Evolutionary conservation across 2,113 vertebrate genomes (phyloP).

Genomic region (Elaphurus davidianus): DNA sequence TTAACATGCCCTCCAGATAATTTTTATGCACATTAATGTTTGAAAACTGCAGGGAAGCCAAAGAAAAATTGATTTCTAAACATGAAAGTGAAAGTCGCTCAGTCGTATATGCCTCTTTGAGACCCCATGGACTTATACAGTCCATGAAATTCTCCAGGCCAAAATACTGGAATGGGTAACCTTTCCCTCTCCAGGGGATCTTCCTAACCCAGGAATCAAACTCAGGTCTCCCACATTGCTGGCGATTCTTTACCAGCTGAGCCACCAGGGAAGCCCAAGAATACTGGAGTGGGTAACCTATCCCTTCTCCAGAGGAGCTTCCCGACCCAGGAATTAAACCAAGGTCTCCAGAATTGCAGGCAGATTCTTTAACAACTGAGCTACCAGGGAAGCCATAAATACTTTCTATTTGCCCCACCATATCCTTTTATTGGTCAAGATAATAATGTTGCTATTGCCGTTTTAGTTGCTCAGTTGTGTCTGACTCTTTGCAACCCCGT

Average conservation of each 20-base stretch:
- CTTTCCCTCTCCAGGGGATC: background rate
- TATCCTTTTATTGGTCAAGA: background rate
- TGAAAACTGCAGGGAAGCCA: background rate
- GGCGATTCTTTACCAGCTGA: background rate
- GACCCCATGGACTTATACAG: background rate
- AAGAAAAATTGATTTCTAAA: background rate
- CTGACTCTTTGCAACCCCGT: background rate
- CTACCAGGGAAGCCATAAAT: background rate
- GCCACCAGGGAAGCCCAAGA: background rate
- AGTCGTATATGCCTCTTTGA: background rate
- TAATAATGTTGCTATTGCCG: background rate
- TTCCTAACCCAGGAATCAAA: background rate
- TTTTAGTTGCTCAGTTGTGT: background rate
- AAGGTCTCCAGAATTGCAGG: background rate
- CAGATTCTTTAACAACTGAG: background rate
- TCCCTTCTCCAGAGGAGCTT: background rate
- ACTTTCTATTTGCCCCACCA: background rate
- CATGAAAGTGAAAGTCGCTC: background rate
- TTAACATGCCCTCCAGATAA: background rate
- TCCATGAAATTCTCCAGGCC: background rate
- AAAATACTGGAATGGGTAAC: background rate
- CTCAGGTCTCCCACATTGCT: background rate
- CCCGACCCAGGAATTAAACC: fast-evolving
- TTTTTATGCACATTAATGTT: background rate
- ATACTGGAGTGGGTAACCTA: background rate